Conservation (phyloP, 1,140 invertebrate species). For the Drosophila albomicans region DNA sequence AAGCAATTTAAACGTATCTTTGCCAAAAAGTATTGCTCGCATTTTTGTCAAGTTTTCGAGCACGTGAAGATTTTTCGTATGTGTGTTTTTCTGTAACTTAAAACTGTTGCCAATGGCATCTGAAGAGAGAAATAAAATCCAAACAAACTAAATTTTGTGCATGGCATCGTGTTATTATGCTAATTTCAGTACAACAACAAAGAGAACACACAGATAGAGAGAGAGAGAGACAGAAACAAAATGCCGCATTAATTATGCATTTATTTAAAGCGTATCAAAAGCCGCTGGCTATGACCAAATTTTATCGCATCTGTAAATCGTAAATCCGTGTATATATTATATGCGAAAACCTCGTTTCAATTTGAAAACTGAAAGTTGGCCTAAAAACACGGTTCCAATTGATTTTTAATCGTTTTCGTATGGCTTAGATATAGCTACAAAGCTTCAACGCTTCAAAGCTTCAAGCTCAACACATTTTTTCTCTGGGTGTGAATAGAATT, state of each 20-base stretch:
- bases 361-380: conserved; percentile 79
- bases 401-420: conserved; percentile 5
- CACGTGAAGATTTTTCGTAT: background rate
- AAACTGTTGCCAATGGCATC: too few species aligned
- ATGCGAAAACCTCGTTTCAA: conserved; percentile 69
- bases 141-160: conserved; percentile 33
- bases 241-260: conserved; percentile 74
- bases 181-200: conserved; percentile 51
- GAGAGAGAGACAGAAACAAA: conserved; percentile 12
- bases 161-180: conserved; percentile 47
- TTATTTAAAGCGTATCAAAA: conserved; percentile 65
- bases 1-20: conserved; percentile 15
- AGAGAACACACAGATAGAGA: conserved; percentile 5
- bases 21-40: conserved; percentile 4
- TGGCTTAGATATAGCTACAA: background rate
- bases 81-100: too few species aligned
- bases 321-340: conserved; percentile 31
- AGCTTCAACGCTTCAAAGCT: too few species aligned
- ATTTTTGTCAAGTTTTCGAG: background rate
- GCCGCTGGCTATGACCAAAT: conserved; percentile 64
- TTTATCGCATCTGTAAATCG: conserved; percentile 27
- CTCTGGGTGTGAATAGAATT: conserved; percentile 28
- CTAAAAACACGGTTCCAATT: conserved; percentile 73
- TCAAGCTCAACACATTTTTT: background rate
- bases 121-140: too few species aligned